A percentile compares a stretch with the other conserved stretches of the same genome.
Evolutionary conservation across 1,140 invertebrate species (phyloP).

Genomic region (Plutomurus gul): DNA sequence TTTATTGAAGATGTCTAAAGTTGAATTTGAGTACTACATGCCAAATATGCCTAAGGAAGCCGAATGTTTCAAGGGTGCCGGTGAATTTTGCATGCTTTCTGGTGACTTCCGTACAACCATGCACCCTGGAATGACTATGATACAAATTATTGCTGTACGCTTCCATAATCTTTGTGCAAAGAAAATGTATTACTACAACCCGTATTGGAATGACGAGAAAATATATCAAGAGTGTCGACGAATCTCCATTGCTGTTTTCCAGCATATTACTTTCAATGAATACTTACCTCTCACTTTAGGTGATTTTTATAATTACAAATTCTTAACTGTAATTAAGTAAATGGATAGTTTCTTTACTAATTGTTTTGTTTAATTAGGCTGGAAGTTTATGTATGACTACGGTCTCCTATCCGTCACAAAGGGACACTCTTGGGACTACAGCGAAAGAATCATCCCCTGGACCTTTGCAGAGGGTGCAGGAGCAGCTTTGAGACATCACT

Average conservation of each 20-base stretch:
- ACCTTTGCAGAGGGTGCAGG: conserved; percentile 60
- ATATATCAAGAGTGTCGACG: conserved; percentile 64
- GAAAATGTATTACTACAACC: conserved; percentile 56
- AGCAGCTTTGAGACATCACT: conserved; percentile 65
- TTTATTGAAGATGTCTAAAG: conserved; percentile 51
- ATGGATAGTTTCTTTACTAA: background rate
- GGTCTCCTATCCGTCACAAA: conserved; percentile 52
- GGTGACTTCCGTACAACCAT: conserved; percentile 63
- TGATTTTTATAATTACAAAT: background rate
- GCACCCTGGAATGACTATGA: conserved; percentile 59
- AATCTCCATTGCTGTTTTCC: conserved; percentile 61
- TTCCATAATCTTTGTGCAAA: conserved; percentile 60
- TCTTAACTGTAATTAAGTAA: background rate
- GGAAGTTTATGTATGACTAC: conserved; percentile 54
- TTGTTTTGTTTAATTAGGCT: conserved; percentile 40
- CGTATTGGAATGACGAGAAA: conserved; percentile 58
- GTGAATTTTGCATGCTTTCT: conserved; percentile 54
- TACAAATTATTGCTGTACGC: conserved; percentile 62
- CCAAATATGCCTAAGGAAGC: conserved; percentile 29
- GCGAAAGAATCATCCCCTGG: conserved; percentile 57
- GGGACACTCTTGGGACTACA: conserved; percentile 57
- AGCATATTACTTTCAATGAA: conserved; percentile 60
- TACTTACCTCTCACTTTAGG: conserved; percentile 55
- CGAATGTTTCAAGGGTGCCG: conserved; percentile 2
- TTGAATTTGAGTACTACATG: conserved; percentile 44